phyloP scores from a whole-genome alignment of 2,888 invertebrate species.

The Mythimna pallens region DNA sequence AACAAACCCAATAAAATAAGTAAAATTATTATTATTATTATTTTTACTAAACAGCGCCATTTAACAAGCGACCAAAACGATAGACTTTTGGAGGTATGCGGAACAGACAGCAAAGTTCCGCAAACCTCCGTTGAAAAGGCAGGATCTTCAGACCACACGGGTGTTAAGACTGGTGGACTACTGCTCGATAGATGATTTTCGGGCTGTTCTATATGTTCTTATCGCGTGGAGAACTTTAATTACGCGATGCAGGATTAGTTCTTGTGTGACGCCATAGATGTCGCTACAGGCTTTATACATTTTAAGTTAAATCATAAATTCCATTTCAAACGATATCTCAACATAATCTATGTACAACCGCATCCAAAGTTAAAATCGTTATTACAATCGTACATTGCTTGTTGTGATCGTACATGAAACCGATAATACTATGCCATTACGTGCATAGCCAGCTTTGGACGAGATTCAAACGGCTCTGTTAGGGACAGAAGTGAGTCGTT shows the following conservation, averaged over 20 bases:
- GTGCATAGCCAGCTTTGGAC: constrained; percentile 69
- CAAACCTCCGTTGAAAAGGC: no score
- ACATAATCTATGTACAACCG: constrained; percentile 30
- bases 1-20: no score
- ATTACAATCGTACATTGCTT: constrained; percentile 67
- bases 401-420: constrained; percentile 66
- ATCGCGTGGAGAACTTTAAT: no score
- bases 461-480: constrained; percentile 73
- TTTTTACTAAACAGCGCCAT: no score
- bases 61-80: neutral
- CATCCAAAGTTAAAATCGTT: constrained; percentile 46
- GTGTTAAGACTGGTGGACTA: no score
- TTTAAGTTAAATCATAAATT: neutral
- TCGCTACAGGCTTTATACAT: neutral
- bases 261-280: no score
- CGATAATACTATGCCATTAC: constrained; percentile 69
- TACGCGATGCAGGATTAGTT: no score
- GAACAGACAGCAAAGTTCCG: no score
- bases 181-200: no score
- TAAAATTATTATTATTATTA: no score
- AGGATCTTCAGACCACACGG: no score
- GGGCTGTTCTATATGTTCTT: no score
- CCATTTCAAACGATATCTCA: neutral
- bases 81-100: neutral
- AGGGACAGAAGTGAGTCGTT: constrained; percentile 68